phyloP scores from a whole-genome alignment of 1,140 invertebrate species.

The Drosophila virilis region DNA sequence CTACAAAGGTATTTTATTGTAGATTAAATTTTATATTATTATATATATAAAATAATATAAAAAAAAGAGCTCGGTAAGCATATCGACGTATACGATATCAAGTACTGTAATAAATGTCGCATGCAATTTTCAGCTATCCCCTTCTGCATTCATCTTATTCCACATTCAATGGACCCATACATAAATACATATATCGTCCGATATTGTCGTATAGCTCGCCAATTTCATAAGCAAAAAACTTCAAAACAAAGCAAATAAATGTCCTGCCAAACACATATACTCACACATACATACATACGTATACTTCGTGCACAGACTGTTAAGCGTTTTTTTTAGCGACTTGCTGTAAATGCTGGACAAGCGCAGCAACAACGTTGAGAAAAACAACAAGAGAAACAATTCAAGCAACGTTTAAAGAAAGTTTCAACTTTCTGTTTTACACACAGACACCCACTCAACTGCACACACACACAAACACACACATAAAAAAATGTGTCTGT shows the following conservation, averaged over 20 bases:
- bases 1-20: not conserved
- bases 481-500: not conserved
- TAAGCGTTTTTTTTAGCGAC: conserved; percentile 62
- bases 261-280: conserved; percentile 45
- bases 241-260: conserved; percentile 77
- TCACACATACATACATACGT: conserved; percentile 11
- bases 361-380: conserved; percentile 10
- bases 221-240: conserved; percentile 56
- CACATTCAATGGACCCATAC: conserved; percentile 4
- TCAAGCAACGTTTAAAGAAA: conserved; percentile 78
- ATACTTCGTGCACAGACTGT: conserved; percentile 62
- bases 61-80: no score
- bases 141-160: conserved; percentile 15
- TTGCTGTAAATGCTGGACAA: conserved; percentile 27
- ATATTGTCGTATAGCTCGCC: conserved; percentile 27
- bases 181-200: conserved; percentile 13
- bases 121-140: conserved; percentile 13
- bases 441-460: conserved; percentile 3
- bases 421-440: conserved; percentile 62
- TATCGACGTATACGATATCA: not conserved
- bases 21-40: not conserved
- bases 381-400: conserved; percentile 63
- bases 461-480: not conserved
- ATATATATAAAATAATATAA: no score
- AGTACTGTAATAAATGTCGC: conserved; percentile 31